Base-by-base conservation (phyloP, 1,140 invertebrate species). In the Frieseomelitta varia region DNA sequence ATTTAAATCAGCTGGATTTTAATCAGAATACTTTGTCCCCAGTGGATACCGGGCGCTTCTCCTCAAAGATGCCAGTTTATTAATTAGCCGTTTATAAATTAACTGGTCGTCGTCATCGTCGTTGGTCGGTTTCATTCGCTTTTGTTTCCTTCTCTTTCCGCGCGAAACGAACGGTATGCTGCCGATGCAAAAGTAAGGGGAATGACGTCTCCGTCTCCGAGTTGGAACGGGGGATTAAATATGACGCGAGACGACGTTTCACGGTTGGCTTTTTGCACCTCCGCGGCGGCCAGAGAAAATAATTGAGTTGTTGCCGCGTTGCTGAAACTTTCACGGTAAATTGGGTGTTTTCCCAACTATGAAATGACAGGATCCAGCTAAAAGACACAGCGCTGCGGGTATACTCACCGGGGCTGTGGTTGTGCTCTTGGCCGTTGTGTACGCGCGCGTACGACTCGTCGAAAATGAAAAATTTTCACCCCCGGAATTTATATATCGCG, bases 291-390 rank as follows among this genome's bases (percentile, higher is more conserved):
- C n/a, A 51, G 81, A 53, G 67, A 63, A 71, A 71, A 78, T 83
- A 75, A 84, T 87, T 55, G 63, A 76, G 81, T 79, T 74, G 81
- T 71, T 78, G 24, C 27, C 67, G 55, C 76, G 63, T 71, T 53
- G 55, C 27, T 78, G 67, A 84, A 84, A 84, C 65, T 78, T 78
- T 84, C 63, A 51, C 55, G 55, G 55, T 68, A 68, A 82, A 82
- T 82, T 82, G 75, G 65, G 55, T 61, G 71, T 84, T 78, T 78
- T 63, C 65, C 63, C 63, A 78, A 58, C 65, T 56, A 53, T 53
- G 21, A 53, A 58, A 53, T n/a, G 79, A 65, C 71, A 47, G 69
- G 74, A 30, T 61, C 34, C 24, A 47, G 53, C 24, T 68, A 39
- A 75, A 53, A 61, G 68, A n/a, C 69, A 34, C 63, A 11, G 47